A percentile compares a stretch with the other conserved stretches of the same genome.
phyloP scores from a whole-genome alignment of 2,113 vertebrate genomes.

The Coracopsis vasa region DNA sequence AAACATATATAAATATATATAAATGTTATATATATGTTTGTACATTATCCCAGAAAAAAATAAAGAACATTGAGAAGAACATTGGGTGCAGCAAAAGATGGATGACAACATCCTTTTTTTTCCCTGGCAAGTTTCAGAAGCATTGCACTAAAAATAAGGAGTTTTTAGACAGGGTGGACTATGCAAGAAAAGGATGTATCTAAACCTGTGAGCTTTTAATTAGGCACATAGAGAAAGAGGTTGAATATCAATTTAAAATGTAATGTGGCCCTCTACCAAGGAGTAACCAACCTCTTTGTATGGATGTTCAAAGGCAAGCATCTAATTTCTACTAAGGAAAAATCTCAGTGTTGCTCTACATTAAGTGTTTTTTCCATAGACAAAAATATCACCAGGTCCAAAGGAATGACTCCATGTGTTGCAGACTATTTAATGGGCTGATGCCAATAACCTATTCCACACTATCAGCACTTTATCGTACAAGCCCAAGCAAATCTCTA shows the following conservation, averaged over 20 bases:
- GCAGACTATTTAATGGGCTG: neutral
- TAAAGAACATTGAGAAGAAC: neutral
- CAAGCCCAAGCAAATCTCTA: neutral
- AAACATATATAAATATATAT: neutral
- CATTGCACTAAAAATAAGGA: neutral
- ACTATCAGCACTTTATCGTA: neutral
- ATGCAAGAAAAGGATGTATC: neutral
- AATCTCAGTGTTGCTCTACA: neutral
- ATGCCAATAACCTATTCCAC: neutral
- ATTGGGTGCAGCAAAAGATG: neutral
- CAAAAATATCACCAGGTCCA: neutral
- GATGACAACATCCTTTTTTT: neutral
- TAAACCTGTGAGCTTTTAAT: constrained; percentile 5
- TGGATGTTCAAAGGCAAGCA: constrained; percentile 1
- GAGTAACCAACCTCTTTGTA: neutral
- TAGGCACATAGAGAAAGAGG: neutral
- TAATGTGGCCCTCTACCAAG: neutral
- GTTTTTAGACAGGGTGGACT: accelerated
- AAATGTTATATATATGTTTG: neutral
- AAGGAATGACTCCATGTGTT: neutral
- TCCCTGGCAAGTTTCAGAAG: neutral
- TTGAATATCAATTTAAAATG: constrained; percentile 6
- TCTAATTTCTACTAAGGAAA: neutral
- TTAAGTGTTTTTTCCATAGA: neutral
- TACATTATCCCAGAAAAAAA: neutral